These are phyloP conservation scores for Antheraea yamamai DNA, from an alignment of 2,888 invertebrate species.

Conservation along the genomic window DNA sequence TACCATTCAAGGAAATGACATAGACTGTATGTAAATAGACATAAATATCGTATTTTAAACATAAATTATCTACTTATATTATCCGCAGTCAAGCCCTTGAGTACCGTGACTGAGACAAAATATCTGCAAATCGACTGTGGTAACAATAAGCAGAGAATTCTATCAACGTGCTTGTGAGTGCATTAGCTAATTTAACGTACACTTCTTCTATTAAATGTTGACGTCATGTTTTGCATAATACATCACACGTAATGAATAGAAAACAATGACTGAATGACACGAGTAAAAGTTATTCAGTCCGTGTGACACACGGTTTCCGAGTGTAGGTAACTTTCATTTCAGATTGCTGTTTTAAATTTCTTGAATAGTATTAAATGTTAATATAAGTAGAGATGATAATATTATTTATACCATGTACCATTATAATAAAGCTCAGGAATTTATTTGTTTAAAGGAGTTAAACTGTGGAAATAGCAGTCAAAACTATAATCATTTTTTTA, in stretches of 20 bases:
- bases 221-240: slow-evolving; percentile 24
- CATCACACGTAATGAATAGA: slow-evolving; percentile 26
- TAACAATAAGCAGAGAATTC: slow-evolving; percentile 23
- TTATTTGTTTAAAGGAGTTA: no score
- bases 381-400: neutral
- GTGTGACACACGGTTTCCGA: slow-evolving; percentile 16
- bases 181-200: slow-evolving; percentile 23
- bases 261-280: slow-evolving; percentile 25
- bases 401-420: no score
- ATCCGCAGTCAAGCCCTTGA: slow-evolving; percentile 17
- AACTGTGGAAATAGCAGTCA: no score
- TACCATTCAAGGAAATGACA: slow-evolving; percentile 53
- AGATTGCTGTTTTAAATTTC: neutral
- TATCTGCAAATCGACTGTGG: slow-evolving; percentile 25
- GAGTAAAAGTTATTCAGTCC: slow-evolving; percentile 21
- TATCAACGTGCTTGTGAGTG: slow-evolving; percentile 19
- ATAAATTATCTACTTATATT: slow-evolving; percentile 50
- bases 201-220: slow-evolving; percentile 24
- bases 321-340: neutral
- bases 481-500: no score
- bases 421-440: no score
- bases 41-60: slow-evolving; percentile 54
- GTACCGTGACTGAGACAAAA: slow-evolving; percentile 29
- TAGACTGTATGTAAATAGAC: slow-evolving; percentile 58
- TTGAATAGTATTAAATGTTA: neutral